Percentiles rank a stretch among this genome's conserved stretches.
Evolutionary conservation across 1,140 invertebrate species (phyloP).

Genomic region (Delia radicum): DNA sequence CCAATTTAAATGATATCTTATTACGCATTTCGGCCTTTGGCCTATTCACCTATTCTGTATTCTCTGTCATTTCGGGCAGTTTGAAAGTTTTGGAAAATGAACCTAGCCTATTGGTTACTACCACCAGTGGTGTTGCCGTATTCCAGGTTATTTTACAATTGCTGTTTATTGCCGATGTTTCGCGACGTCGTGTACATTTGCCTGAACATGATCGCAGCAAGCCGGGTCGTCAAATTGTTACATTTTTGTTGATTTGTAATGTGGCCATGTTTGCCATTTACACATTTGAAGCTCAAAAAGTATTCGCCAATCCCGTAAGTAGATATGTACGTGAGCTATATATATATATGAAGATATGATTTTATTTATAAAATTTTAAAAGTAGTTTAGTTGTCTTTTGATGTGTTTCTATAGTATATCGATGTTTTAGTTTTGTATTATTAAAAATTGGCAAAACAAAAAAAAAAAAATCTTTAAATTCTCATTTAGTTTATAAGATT

Average conservation of each 20-base stretch:
- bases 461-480: too few species aligned
- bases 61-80: slow-evolving; percentile 88
- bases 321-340: slow-evolving; percentile 57
- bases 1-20: slow-evolving; percentile 85
- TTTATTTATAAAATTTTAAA: slow-evolving; percentile 5
- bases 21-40: slow-evolving; percentile 89
- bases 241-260: slow-evolving; percentile 92
- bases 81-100: slow-evolving; percentile 79
- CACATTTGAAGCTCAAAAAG: slow-evolving; percentile 94
- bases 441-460: too few species aligned
- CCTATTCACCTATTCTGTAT: slow-evolving; percentile 87
- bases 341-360: slow-evolving; percentile 32
- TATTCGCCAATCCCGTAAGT: slow-evolving; percentile 82
- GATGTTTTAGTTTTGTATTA: too few species aligned
- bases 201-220: slow-evolving; percentile 90
- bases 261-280: slow-evolving; percentile 94
- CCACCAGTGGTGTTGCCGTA: slow-evolving; percentile 82
- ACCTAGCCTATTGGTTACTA: slow-evolving; percentile 85
- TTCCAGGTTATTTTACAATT: slow-evolving; percentile 87
- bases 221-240: slow-evolving; percentile 92
- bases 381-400: slow-evolving; percentile 38
- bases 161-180: slow-evolving; percentile 93
- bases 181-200: slow-evolving; percentile 82
- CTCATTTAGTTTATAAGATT: too few species aligned
- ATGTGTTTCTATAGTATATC: too few species aligned